phyloP scores from a whole-genome alignment of 2,888 invertebrate genomes.

The Anarsia innoxiella region DNA sequence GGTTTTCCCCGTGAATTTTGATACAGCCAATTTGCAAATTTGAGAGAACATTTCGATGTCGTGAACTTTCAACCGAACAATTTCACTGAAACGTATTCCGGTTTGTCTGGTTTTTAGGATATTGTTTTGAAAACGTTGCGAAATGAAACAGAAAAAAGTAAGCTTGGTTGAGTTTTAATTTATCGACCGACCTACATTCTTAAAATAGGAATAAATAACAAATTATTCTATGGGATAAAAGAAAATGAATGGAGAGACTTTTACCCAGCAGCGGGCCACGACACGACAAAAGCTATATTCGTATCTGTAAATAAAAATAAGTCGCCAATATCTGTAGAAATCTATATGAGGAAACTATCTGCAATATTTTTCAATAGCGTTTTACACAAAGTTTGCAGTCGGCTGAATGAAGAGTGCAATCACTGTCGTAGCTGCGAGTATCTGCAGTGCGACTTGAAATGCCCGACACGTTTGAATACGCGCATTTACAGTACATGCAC shows the following conservation, averaged over 20 bases:
- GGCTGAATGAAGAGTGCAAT: too few species aligned
- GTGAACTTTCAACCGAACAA: neutral
- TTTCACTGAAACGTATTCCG: neutral
- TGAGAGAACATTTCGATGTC: conserved; percentile 3
- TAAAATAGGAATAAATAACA: too few species aligned
- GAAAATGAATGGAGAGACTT: too few species aligned
- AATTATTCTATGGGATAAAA: too few species aligned
- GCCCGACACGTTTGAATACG: conserved; percentile 28
- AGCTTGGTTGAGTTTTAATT: neutral
- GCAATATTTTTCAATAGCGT: neutral
- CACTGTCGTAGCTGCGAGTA: conserved; percentile 22
- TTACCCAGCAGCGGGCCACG: too few species aligned
- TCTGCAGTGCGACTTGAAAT: conserved; percentile 32
- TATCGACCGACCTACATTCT: too few species aligned
- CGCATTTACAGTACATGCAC: conserved; percentile 24
- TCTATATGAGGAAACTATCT: neutral
- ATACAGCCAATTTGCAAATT: conserved; percentile 12
- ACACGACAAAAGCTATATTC: too few species aligned
- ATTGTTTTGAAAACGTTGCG: neutral
- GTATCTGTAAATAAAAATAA: too few species aligned
- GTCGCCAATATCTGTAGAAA: neutral
- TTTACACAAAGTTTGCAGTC: neutral
- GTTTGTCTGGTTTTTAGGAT: too few species aligned
- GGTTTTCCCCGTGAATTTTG: conserved; percentile 5
- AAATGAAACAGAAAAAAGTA: neutral